A percentile compares a stretch with the other conserved stretches of the same genome.
Evolutionary conservation across 2,113 vertebrate species (phyloP).

Genomic region (Conger conger): DNA sequence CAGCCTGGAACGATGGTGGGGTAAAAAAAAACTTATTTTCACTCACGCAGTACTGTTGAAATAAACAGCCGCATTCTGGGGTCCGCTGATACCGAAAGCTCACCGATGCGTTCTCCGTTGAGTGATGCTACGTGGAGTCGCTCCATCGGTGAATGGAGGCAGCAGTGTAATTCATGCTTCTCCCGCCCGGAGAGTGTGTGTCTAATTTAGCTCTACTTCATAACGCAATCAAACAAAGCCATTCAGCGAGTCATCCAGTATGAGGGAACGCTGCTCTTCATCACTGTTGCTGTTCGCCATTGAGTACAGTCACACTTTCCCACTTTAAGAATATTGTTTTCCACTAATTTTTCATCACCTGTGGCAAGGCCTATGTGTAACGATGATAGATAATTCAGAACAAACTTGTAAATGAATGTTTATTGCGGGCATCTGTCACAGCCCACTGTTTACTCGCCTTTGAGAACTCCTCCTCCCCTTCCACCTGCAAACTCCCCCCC

Average conservation of each 20-base stretch:
- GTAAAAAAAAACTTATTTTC: no score
- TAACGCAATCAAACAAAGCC: neutral
- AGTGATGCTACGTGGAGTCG: neutral
- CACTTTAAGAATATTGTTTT: neutral
- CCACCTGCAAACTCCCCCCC: neutral
- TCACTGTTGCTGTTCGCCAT: neutral
- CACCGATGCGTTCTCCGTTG: neutral
- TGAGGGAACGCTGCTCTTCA: neutral
- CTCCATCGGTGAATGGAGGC: neutral
- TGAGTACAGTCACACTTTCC: neutral
- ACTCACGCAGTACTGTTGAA: neutral
- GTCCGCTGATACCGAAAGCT: neutral
- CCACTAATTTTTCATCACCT: neutral
- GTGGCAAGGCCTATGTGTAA: neutral
- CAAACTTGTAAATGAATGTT: constrained; percentile 2
- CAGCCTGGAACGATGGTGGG: no score
- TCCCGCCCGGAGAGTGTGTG: neutral
- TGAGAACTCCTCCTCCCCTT: constrained; percentile 27
- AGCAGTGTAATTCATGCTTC: neutral
- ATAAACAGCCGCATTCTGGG: neutral
- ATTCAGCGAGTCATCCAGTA: neutral
- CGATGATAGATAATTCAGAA: neutral
- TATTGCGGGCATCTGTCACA: constrained; percentile 9
- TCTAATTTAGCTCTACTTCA: no score
- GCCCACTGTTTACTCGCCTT: constrained; percentile 25